Conservation (phyloP, 2,888 invertebrate genomes). For the Stenchaetothrips biformis region DNA sequence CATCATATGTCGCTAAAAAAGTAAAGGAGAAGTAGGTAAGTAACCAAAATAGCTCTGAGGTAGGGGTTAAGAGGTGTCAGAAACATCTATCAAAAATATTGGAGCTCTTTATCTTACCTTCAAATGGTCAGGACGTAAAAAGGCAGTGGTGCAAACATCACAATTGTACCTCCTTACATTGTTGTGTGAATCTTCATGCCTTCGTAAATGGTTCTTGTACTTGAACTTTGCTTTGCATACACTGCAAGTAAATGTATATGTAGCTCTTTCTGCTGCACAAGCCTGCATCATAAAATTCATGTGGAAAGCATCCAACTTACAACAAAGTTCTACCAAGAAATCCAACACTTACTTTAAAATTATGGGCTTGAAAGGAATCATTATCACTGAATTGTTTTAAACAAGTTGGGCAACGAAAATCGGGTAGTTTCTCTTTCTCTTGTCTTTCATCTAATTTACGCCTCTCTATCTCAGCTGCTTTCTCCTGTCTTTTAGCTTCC, state of each 20-base stretch:
- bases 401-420: background rate
- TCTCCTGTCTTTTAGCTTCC: background rate
- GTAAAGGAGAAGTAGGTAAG: too few relatives aligned
- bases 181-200: conserved; percentile 12
- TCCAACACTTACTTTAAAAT: background rate
- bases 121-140: conserved; percentile 5
- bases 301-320: background rate
- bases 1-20: conserved; percentile 4
- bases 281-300: background rate
- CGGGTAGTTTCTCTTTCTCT: background rate
- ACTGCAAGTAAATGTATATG: background rate
- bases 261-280: background rate
- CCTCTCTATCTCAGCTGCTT: background rate
- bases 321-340: background rate
- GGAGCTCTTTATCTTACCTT: background rate
- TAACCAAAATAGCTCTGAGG: too few relatives aligned
- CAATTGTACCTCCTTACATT: background rate
- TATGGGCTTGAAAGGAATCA: background rate
- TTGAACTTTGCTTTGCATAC: conserved; percentile 4
- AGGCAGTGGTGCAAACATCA: conserved; percentile 4
- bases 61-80: too few relatives aligned
- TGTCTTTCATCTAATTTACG: background rate
- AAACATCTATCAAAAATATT: background rate
- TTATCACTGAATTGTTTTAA: conserved; percentile 6
- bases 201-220: conserved; percentile 1